Evolutionary conservation across 2,888 invertebrate species (phyloP).

Genomic region (Iphiclides podalirius): DNA sequence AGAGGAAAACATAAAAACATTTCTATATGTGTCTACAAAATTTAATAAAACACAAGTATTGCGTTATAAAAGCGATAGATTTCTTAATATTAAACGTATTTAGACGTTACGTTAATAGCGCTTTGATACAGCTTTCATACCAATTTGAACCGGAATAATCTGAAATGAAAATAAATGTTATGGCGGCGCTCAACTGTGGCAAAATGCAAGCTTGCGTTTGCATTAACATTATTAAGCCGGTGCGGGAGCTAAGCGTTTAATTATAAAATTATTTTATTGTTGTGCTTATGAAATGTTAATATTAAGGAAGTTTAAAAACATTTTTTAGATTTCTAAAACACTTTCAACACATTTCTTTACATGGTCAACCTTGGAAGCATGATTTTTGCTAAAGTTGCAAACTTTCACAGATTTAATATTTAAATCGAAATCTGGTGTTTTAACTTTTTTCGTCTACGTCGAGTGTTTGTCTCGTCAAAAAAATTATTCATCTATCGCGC

Average conservation of each 20-base stretch:
- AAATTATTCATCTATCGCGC: no score
- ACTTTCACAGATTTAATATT: conserved; percentile 13
- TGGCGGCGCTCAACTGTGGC: conserved; percentile 13
- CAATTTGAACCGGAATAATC: conserved; percentile 20
- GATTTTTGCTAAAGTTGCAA: conserved; percentile 15
- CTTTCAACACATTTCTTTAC: conserved; percentile 10
- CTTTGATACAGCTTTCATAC: conserved; percentile 22
- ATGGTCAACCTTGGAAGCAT: conserved; percentile 11
- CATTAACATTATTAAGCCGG: conserved; percentile 21
- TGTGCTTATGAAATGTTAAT: conserved; percentile 15
- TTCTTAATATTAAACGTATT: no score
- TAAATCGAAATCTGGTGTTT: conserved; percentile 14
- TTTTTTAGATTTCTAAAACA: conserved; percentile 12
- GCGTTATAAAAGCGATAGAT: no score
- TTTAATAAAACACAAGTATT: no score
- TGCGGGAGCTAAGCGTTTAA: conserved; percentile 17
- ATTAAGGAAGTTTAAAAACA: conserved; percentile 9
- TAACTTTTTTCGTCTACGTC: conserved; percentile 16
- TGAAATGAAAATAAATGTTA: conserved; percentile 21
- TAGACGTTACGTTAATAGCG: conserved; percentile 1
- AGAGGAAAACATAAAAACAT: no score
- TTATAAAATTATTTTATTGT: conserved; percentile 21
- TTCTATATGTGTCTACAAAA: no score
- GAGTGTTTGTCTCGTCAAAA: no score
- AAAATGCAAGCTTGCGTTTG: conserved; percentile 21